Base-by-base conservation (phyloP, 2,888 invertebrate species). In the Caenorhabditis auriculariae region DNA sequence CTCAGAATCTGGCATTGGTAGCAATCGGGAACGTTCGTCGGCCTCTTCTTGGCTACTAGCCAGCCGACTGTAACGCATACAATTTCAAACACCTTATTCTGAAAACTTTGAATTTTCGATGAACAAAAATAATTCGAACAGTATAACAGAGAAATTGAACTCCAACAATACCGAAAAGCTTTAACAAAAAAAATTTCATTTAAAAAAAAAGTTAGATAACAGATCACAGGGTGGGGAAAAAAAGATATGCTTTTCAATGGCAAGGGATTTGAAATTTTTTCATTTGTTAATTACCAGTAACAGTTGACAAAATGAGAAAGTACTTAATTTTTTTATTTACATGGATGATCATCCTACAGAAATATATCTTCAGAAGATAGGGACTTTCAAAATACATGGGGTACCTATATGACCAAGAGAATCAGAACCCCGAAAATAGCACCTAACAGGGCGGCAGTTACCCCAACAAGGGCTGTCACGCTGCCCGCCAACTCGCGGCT, bases 51-150 rank as follows among this genome's bases (percentile, higher is more conserved):
- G 72, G 63, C 64, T 63, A 28, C 48, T 58, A 54, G 69, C 63
- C 68, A 73, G 54, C 45, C 68, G 71, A 57, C 72, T 72, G 64
- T 74, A 75, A 37, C 75, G 68, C 75, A 75, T 75, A 63, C 67
- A 69, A 69, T 23, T 44, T 43, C 42, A 32, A 37, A 47, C 47
- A 52, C 32, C 32, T 42, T 44, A 44, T 38, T 42, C 62, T 58
- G 58, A 24, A 54, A 54, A 29, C n/a, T n/a, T n/a, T n/a, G n/a
- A n/a, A n/a, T n/a, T 9, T 19, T 9, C 41, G 17, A 9, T 19
- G 19, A 9, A 41, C 19, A n/a, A 9, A 41, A 41, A 41, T 7
- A 17, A 41, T 1, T 41, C 41, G 1, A 9, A 9, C 19, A 15
- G 17, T 28, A 46, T 46, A 26, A 26, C 12, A 44, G 28, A 4